Evolutionary conservation across 2,797 vertebrate genomes (phyloP), one percentile per base, ranked within the genome.

Genomic region (Tangara arthus): DNA sequence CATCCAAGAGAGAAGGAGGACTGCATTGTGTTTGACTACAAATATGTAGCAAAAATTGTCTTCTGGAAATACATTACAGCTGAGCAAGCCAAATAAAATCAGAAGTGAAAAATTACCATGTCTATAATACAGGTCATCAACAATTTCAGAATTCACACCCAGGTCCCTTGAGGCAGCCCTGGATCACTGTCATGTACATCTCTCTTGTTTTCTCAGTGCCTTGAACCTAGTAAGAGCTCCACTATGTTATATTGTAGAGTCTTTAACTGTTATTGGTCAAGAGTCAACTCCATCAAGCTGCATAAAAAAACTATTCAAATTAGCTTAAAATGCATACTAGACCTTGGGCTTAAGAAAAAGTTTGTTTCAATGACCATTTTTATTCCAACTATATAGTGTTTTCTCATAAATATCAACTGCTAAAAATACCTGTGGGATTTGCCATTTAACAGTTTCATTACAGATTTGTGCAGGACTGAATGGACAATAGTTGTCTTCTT

Each of bases 341-440:
- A 46, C 3, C 12, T 12, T 35, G 3, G 14, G 4, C 6, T 70
- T 50, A 52, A 78, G 47, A 55, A 56, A 78, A 68, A 52, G 2
- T 30, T 61, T 57, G 9, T 7, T 71, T 90, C 27, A 18, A 44
- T 53, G 8, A 53, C 22, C 1, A 24, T 63, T 83, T 87, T 83
- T 13, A 59, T 83, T 82, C 39, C 60, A 89, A 2, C 0, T 0
- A 39, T 32, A 34, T 0, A 47, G 28, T 15, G 16, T 39, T 79
- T 69, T 56, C 21, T 60, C 20, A 7, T 35, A 50, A 72, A 37
- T 27, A 6, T 49, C 6, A 22, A 22, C 70, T 79, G 22, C 53
- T 56, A 69, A 41, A 59, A 91, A 73, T 42, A 80, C 15, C 24
- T 65, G 6, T 53, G 27, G 22, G 13, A 9, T 64, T 91, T 91